Evolutionary conservation across 1,140 invertebrate genomes (phyloP), one percentile per base, ranked within the genome.

Genomic region (Formica selysi): DNA sequence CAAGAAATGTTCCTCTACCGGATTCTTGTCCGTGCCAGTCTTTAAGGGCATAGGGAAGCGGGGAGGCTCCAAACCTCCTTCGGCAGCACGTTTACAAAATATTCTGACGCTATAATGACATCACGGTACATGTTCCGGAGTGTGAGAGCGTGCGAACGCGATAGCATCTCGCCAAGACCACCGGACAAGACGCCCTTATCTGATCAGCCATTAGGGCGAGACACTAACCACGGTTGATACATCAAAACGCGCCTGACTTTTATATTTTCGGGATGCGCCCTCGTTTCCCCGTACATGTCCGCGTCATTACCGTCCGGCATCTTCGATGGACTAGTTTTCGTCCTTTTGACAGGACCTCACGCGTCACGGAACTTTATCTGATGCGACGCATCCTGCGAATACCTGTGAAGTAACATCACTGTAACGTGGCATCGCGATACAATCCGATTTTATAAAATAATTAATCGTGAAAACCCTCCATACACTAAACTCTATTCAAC

Each of bases 141-240:
- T 87, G 78, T 81, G 85, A 90, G 85, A 89, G 87, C 91, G 92
- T 92, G 91, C 89, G 88, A 93, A 92, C 84, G 86, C 70, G 92
- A 93, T 93, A 92, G 81, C 80, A 93, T 92, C 91, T 89, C 64
- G 54, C 61, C 54, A 89, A 73, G 91, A 91, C 91, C 91, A 91
- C 91, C 85, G 83, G 79, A 89, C 86, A 86, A 87, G 84, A 59
- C 74, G 70, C 7, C 48, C 74, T 92, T 92, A 92, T 92, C 92
- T 92, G 92, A 93, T 93, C 88, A 80, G 65, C 89, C 91, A 93
- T 93, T 92, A 92, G 85, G 87, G 83, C 85, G 91, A 92, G 86
- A 90, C 86, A 85, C 79, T 73, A 89, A 86, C 80, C 80, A 65
- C 11, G 83, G 29, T 44, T 89, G 88, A 92, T 91, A 80, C 86